Percentiles rank a stretch among this genome's conserved stretches.
Conservation (phyloP, 2,113 vertebrate genomes). For the Erpornis zantholeuca region DNA sequence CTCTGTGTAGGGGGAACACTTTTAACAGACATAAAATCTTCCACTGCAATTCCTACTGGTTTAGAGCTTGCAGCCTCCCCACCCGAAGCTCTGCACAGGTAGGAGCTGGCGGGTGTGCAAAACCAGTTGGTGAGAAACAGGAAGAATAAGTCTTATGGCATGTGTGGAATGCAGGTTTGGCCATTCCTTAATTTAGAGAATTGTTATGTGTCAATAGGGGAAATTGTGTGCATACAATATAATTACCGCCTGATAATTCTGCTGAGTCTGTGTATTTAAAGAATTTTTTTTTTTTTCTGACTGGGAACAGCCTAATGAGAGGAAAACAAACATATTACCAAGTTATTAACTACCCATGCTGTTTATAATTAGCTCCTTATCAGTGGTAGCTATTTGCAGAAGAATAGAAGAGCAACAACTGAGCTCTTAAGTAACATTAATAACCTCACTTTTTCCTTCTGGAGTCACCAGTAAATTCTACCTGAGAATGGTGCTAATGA, state of each 20-base stretch:
- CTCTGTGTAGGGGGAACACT: neutral
- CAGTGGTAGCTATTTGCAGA: constrained; percentile 68
- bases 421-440: constrained; percentile 58
- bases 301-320: constrained; percentile 64
- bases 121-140: constrained; percentile 46
- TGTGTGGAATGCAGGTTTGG: constrained; percentile 60
- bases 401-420: constrained; percentile 45
- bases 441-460: constrained; percentile 46
- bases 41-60: neutral
- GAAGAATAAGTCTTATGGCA: constrained; percentile 21
- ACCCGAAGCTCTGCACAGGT: neutral
- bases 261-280: constrained; percentile 65
- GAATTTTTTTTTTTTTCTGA: constrained; percentile 38
- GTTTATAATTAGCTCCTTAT: constrained; percentile 73
- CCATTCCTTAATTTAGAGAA: constrained; percentile 54
- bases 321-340: constrained; percentile 69
- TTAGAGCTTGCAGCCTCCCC: neutral
- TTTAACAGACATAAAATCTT: constrained; percentile 14
- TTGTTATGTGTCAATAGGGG: constrained; percentile 48
- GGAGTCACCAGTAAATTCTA: constrained; percentile 38
- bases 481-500: neutral
- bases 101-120: constrained; percentile 15
- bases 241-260: constrained; percentile 53
- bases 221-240: constrained; percentile 46
- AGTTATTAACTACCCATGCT: constrained; percentile 71